Evolutionary conservation across 2,888 invertebrate genomes (phyloP).

Genomic region (Mythimna pallens): DNA sequence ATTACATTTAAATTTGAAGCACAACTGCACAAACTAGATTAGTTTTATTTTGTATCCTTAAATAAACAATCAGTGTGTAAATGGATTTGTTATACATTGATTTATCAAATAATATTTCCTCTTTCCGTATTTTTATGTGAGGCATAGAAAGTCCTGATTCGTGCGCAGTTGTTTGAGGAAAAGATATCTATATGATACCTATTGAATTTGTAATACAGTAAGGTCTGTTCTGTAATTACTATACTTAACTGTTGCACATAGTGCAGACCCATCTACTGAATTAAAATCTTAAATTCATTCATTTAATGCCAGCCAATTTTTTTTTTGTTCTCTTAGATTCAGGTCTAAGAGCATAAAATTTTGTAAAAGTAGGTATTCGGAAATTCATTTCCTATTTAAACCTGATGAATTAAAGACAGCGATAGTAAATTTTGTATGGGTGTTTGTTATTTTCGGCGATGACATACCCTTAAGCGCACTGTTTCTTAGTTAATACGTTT

Average conservation of each 20-base stretch:
- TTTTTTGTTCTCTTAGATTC: too few species aligned
- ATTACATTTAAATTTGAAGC: background rate
- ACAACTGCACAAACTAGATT: background rate
- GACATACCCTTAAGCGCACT: background rate
- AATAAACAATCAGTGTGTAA: slow-evolving; percentile 8
- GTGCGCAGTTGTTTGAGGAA: slow-evolving; percentile 2
- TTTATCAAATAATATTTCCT: slow-evolving; percentile 17
- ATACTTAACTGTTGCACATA: background rate
- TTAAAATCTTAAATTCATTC: background rate
- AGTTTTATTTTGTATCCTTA: background rate
- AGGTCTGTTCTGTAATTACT: background rate
- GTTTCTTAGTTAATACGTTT: background rate
- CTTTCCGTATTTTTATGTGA: slow-evolving; percentile 33
- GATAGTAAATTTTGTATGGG: background rate
- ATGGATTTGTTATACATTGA: background rate
- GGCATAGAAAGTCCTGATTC: slow-evolving; percentile 29
- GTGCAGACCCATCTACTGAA: background rate
- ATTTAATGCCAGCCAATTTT: fast-evolving
- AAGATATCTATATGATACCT: background rate
- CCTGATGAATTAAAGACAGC: too few species aligned
- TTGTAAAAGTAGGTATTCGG: background rate
- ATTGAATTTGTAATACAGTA: background rate
- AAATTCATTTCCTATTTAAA: background rate
- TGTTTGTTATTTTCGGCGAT: background rate
- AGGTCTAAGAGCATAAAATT: background rate